Percentiles rank a stretch among this genome's conserved stretches.
Conservation (phyloP, 2,113 vertebrate species). For the Lontra canadensis region DNA sequence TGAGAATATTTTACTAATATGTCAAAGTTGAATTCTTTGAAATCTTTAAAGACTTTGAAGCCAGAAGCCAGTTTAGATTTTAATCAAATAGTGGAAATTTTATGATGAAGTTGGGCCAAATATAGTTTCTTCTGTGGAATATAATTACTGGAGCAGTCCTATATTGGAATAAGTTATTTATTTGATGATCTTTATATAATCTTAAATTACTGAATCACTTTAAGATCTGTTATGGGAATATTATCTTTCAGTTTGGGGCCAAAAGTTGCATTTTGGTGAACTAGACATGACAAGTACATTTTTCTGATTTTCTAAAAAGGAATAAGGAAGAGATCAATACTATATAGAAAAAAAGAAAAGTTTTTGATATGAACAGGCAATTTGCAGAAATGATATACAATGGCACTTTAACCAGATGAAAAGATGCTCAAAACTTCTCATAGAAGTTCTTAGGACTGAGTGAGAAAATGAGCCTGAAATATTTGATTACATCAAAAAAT, state of each 20-base stretch:
- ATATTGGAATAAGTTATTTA: not conserved
- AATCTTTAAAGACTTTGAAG: not conserved
- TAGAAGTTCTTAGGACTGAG: not conserved
- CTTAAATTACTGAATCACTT: not conserved
- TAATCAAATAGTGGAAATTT: slow-evolving; percentile 1
- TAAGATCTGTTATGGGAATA: not conserved
- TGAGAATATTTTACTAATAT: not conserved
- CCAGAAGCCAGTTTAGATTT: slow-evolving; percentile 36
- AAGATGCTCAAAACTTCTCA: not conserved
- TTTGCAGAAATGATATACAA: not conserved
- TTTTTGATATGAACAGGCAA: not conserved
- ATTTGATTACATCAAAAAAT: not conserved
- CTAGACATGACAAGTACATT: not conserved
- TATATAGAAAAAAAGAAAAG: not conserved
- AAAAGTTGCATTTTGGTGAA: not conserved
- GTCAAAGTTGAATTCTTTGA: not conserved
- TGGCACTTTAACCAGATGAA: not conserved
- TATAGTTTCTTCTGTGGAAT: not conserved
- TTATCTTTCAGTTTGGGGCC: not conserved
- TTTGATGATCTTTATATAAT: not conserved
- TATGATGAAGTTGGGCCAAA: not conserved
- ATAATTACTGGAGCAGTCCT: not conserved
- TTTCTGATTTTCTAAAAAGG: not conserved
- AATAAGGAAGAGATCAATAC: not conserved
- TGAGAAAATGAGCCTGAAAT: not conserved